These are phyloP conservation scores for Prochilodus magdalenae DNA, from an alignment of 2,113 vertebrate genomes.

Conservation along the genomic window DNA sequence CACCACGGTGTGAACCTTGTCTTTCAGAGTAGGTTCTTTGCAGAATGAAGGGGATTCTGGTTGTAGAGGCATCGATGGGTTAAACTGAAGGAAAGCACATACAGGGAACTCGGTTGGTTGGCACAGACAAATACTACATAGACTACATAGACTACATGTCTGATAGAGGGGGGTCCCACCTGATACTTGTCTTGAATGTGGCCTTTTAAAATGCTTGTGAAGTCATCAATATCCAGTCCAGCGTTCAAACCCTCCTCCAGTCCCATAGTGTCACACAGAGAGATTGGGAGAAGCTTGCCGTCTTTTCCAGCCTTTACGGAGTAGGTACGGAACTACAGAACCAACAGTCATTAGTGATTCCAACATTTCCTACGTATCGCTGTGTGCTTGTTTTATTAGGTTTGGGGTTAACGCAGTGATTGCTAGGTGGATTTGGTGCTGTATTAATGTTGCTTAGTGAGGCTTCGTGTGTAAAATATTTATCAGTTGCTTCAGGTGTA, in stretches of 20 bases:
- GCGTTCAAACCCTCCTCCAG: slow-evolving; percentile 65
- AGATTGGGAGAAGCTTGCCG: slow-evolving; percentile 59
- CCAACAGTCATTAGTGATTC: neutral
- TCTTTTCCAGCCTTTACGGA: slow-evolving; percentile 56
- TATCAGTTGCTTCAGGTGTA: no score
- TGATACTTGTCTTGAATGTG: slow-evolving; percentile 72
- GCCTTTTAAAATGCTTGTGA: slow-evolving; percentile 68
- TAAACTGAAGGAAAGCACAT: slow-evolving; percentile 44
- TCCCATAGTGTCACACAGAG: slow-evolving; percentile 78
- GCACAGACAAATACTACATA: no score
- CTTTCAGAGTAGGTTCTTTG: slow-evolving; percentile 45
- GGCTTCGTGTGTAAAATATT: no score
- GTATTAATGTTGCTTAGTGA: no score
- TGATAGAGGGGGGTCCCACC: slow-evolving; percentile 64
- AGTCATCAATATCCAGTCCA: slow-evolving; percentile 69
- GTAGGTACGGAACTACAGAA: slow-evolving; percentile 63
- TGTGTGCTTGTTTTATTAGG: no score
- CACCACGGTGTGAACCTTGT: slow-evolving; percentile 66
- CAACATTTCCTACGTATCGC: no score
- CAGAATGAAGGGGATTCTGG: neutral
- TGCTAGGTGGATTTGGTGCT: no score
- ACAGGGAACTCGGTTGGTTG: no score
- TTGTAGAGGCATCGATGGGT: slow-evolving; percentile 38
- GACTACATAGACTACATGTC: neutral
- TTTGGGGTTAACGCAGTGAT: no score